A percentile compares a stretch with the other conserved stretches of the same genome.
These are phyloP conservation scores for Brenthis hecate DNA, from an alignment of 2,888 invertebrate genomes.

Conservation along the genomic window DNA sequence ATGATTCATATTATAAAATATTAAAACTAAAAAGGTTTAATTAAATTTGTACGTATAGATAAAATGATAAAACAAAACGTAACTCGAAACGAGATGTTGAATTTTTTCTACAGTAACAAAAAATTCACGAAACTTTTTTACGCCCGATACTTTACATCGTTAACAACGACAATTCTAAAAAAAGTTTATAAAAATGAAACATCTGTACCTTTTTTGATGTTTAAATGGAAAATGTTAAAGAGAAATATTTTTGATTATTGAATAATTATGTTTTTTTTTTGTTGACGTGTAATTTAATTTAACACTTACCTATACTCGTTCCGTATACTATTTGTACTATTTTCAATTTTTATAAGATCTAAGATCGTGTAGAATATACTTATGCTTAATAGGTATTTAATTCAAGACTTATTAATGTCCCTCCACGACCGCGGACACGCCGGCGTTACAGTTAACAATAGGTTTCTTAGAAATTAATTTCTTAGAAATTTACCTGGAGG, in stretches of 20 bases:
- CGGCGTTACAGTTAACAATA: too few relatives aligned
- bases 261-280: too few relatives aligned
- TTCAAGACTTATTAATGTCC: too few relatives aligned
- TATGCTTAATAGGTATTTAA: too few relatives aligned
- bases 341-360: too few relatives aligned
- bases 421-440: too few relatives aligned
- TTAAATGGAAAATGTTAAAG: constrained; percentile 1
- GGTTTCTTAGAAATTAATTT: too few relatives aligned
- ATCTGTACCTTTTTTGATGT: constrained; percentile 6
- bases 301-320: too few relatives aligned
- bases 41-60: constrained; percentile 1
- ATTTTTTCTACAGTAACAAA: constrained; percentile 3
- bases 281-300: too few relatives aligned
- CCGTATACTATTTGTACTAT: too few relatives aligned
- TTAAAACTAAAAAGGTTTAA: background rate
- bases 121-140: background rate
- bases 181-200: constrained; percentile 13
- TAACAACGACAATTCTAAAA: constrained; percentile 11
- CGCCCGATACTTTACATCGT: background rate
- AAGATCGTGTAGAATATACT: too few relatives aligned
- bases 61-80: constrained; percentile 13
- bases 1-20: constrained; percentile 4
- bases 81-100: background rate
- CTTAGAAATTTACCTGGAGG: too few relatives aligned
- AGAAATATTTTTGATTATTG: background rate